phyloP scores from a whole-genome alignment of 2,888 invertebrate genomes.

The Cepaea hortensis region DNA sequence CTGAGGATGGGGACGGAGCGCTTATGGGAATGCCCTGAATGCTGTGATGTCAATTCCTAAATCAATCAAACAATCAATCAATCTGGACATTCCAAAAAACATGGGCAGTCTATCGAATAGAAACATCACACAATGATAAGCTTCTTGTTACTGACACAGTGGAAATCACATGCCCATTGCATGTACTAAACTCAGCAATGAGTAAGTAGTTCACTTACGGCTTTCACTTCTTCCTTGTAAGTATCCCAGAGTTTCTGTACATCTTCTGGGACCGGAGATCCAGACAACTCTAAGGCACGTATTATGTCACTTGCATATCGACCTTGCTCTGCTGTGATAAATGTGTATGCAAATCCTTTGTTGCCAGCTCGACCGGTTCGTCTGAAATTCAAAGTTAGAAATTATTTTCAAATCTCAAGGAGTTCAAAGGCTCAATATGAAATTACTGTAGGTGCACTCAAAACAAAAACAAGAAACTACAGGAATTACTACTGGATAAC shows the following conservation, averaged over 20 bases:
- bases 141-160: no score
- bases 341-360: conserved; percentile 97
- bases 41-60: no score
- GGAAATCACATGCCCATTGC: no score
- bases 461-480: neutral
- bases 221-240: conserved; percentile 92
- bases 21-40: no score
- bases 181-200: no score
- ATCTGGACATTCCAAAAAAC: no score
- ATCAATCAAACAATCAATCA: no score
- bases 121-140: no score
- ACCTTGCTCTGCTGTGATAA: conserved; percentile 95
- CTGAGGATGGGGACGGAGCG: no score
- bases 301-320: conserved; percentile 94
- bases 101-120: no score
- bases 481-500: neutral
- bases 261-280: conserved; percentile 85
- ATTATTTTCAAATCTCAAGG: neutral
- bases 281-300: conserved; percentile 92
- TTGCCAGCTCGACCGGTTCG: conserved; percentile 86
- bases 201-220: conserved; percentile 80
- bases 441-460: neutral
- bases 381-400: conserved; percentile 66
- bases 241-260: conserved; percentile 82
- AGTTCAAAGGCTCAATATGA: no score